phyloP scores from a whole-genome alignment of 2,113 vertebrate species.

The Acrocephalus kingi region DNA sequence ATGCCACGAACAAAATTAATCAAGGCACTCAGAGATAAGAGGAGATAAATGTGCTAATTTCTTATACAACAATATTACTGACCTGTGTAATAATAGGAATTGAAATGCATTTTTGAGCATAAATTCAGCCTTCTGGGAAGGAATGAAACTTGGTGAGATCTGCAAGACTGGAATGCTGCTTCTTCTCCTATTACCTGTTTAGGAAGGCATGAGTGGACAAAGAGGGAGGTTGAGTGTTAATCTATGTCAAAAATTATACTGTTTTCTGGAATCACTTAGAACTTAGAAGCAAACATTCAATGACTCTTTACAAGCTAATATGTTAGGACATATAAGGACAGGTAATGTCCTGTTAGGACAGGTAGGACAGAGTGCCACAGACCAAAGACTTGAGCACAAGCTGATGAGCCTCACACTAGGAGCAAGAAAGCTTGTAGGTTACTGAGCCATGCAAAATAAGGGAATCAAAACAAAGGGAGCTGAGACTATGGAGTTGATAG shows the following conservation, averaged over 20 bases:
- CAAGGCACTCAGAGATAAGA: background rate
- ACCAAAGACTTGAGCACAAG: background rate
- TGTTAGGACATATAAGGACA: background rate
- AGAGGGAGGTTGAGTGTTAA: background rate
- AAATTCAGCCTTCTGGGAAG: background rate
- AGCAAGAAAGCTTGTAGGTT: background rate
- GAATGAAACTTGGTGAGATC: background rate
- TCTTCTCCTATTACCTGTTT: background rate
- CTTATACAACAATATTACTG: background rate
- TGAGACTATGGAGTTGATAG: background rate
- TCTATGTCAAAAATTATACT: background rate
- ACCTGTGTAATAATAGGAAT: background rate
- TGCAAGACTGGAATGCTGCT: background rate
- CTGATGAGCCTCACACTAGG: background rate
- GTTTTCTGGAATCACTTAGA: background rate
- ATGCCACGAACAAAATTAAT: constrained; percentile 12
- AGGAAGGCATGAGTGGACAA: background rate
- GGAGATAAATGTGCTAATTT: background rate
- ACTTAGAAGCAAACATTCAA: background rate
- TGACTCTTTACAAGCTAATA: background rate
- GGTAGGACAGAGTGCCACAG: background rate
- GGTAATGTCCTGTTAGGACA: background rate
- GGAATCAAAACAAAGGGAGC: background rate
- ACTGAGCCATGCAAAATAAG: background rate
- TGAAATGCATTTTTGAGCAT: background rate